A percentile compares a stretch with the other conserved stretches of the same genome.
Conservation (phyloP, 2,113 vertebrate genomes). For the Anoplopoma fimbria region DNA sequence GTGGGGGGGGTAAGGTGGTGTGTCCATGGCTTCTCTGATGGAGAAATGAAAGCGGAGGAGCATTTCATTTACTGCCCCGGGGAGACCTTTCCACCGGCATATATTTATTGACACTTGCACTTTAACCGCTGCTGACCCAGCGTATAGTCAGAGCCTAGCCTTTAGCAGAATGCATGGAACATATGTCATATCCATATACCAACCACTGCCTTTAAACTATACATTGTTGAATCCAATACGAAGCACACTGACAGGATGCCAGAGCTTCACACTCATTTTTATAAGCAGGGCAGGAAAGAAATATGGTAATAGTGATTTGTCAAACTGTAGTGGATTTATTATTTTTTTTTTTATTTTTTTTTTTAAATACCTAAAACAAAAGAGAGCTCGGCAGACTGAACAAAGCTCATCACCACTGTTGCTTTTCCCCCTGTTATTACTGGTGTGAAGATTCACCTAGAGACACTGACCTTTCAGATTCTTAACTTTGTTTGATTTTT, state of each 20-base stretch:
- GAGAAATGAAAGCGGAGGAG: constrained; percentile 55
- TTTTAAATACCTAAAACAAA: neutral
- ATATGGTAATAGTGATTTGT: neutral
- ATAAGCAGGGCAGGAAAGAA: neutral
- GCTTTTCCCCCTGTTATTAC: neutral
- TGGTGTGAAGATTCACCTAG: neutral
- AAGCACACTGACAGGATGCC: neutral
- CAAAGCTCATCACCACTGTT: neutral
- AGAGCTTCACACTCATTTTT: neutral
- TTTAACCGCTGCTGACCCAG: constrained; percentile 68
- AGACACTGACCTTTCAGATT: neutral
- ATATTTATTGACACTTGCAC: constrained; percentile 69
- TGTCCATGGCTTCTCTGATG: constrained; percentile 37
- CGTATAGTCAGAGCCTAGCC: constrained; percentile 34
- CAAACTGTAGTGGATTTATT: neutral
- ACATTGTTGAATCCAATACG: neutral
- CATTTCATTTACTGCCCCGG: constrained; percentile 71
- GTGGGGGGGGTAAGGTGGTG: neutral
- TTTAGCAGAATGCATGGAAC: constrained; percentile 15
- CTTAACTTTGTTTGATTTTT: neutral
- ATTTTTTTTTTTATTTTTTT: too few relatives aligned
- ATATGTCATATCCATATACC: constrained; percentile 21
- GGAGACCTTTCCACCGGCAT: constrained; percentile 59
- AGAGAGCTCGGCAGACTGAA: neutral
- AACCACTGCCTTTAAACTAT: constrained; percentile 16